A percentile compares a stretch with the other conserved stretches of the same genome.
phyloP scores from a whole-genome alignment of 2,113 vertebrate genomes.

The Oophaga pumilio region DNA sequence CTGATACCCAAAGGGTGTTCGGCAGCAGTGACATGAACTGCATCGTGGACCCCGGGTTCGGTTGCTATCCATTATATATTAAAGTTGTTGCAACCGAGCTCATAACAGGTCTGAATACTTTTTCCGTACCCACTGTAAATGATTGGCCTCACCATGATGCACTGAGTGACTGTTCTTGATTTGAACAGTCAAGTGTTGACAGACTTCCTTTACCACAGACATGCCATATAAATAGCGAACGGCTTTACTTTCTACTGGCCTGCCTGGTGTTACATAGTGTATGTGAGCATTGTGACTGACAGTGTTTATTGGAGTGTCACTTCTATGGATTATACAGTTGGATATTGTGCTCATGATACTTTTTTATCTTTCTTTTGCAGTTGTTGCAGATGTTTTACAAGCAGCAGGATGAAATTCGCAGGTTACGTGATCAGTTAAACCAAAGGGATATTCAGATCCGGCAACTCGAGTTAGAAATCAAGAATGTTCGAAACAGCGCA shows the following conservation, averaged over 20 bases:
- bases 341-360: not conserved
- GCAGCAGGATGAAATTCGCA: slow-evolving; percentile 92
- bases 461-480: slow-evolving; percentile 88
- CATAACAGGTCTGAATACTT: too few relatives aligned
- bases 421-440: slow-evolving; percentile 79
- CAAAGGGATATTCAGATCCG: slow-evolving; percentile 85
- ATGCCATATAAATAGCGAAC: too few relatives aligned
- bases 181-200: too few relatives aligned
- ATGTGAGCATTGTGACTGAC: not conserved
- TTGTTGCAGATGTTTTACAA: slow-evolving; percentile 87
- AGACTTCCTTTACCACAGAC: too few relatives aligned
- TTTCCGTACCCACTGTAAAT: too few relatives aligned
- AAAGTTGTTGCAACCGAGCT: too few relatives aligned
- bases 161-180: too few relatives aligned
- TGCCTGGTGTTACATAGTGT: slow-evolving; percentile 25
- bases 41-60: too few relatives aligned
- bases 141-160: too few relatives aligned
- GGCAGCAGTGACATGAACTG: too few relatives aligned
- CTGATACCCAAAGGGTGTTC: too few relatives aligned
- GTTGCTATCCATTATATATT: too few relatives aligned
- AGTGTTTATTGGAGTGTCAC: not conserved
- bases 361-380: slow-evolving; percentile 67
- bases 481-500: slow-evolving; percentile 73
- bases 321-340: not conserved
- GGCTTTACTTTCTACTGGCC: not conserved